Percentiles rank a stretch among this genome's conserved stretches.
Evolutionary conservation across 2,888 invertebrate genomes (phyloP).

Genomic region (Athalia circularis): DNA sequence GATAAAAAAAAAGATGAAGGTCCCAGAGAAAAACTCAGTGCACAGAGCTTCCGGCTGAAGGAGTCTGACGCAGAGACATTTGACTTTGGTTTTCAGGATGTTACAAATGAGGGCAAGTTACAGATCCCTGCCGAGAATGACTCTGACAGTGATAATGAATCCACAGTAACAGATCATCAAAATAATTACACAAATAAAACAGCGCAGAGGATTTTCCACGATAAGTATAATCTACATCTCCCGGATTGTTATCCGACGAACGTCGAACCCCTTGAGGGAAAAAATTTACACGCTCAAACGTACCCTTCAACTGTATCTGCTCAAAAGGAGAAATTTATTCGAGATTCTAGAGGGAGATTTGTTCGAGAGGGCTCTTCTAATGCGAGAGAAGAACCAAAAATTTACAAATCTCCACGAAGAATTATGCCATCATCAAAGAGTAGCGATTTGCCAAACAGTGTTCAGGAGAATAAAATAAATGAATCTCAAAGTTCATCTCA

Average conservation of each 20-base stretch:
- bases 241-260: neutral
- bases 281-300: neutral
- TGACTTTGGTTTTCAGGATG: slow-evolving; percentile 63
- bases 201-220: slow-evolving; percentile 43
- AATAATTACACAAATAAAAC: slow-evolving; percentile 36
- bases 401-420: neutral
- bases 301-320: slow-evolving; percentile 44
- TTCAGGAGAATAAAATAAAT: slow-evolving; percentile 13
- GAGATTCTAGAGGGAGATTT: slow-evolving; percentile 51
- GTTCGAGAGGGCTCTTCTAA: slow-evolving; percentile 31
- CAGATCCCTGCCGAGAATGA: slow-evolving; percentile 55
- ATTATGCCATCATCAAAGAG: neutral
- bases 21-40: neutral
- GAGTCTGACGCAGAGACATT: neutral
- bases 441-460: neutral
- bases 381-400: neutral
- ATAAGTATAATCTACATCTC: slow-evolving; percentile 54
- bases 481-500: neutral
- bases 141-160: slow-evolving; percentile 52
- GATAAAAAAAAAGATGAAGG: slow-evolving; percentile 1
- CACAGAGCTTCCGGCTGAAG: neutral
- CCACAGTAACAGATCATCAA: slow-evolving; percentile 6
- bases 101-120: slow-evolving; percentile 60
- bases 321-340: slow-evolving; percentile 40
- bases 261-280: neutral